Conservation (phyloP, 1,140 invertebrate species). For the Papilio dardanus region DNA sequence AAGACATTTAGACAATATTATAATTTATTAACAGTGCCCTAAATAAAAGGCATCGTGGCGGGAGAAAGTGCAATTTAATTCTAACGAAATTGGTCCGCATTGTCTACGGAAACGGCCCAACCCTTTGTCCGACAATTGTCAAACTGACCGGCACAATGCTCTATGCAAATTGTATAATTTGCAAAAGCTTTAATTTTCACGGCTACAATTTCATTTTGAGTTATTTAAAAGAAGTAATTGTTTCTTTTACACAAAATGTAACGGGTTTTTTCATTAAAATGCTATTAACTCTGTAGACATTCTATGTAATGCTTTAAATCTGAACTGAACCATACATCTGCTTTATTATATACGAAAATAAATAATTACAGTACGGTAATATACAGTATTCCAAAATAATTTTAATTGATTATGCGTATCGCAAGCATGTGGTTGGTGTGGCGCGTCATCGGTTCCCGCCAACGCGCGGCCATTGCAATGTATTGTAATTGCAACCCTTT, state of each 20-base stretch:
- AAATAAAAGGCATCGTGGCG: conserved; percentile 27
- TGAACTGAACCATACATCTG: background rate
- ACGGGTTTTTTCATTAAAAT: background rate
- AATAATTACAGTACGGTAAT: background rate
- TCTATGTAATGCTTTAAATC: background rate
- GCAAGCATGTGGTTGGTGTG: background rate
- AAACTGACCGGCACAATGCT: background rate
- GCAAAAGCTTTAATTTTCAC: conserved; percentile 36
- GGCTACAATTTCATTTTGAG: conserved; percentile 8
- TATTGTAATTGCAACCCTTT: conserved; percentile 47
- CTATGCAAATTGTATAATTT: conserved; percentile 37
- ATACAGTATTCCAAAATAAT: background rate
- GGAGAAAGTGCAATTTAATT: conserved; percentile 35
- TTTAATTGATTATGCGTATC: background rate
- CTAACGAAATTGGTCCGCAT: conserved; percentile 22
- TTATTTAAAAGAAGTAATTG: background rate
- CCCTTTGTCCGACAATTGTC: conserved; percentile 30
- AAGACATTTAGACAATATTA: background rate
- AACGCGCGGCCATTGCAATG: conserved; percentile 1
- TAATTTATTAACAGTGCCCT: background rate
- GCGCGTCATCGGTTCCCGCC: conserved; percentile 10
- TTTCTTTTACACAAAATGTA: background rate
- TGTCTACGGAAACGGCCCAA: conserved; percentile 31
- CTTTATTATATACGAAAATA: background rate
- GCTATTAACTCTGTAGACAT: background rate